phyloP scores from a whole-genome alignment of 2,888 invertebrate species.

The Caenorhabditis sp. region DNA sequence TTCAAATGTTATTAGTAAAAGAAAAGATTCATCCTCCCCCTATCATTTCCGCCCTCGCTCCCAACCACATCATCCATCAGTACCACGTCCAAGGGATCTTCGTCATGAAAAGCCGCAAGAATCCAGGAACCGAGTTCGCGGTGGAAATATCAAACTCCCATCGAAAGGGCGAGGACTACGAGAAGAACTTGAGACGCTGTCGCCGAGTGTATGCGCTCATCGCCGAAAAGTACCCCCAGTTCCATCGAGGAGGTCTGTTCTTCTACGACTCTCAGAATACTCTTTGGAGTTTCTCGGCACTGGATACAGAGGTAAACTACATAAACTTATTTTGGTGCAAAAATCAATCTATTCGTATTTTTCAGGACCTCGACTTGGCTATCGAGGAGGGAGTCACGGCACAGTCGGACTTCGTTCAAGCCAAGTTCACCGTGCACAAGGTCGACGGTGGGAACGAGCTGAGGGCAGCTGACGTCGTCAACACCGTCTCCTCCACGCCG shows the following conservation, averaged over 20 bases:
- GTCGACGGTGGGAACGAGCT: not conserved
- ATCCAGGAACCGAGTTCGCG: not conserved
- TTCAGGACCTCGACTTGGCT: not conserved
- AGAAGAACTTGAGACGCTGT: not conserved
- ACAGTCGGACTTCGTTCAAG: not conserved
- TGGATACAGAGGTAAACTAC: conserved; percentile 1
- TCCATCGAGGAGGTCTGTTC: not conserved
- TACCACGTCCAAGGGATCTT: not conserved
- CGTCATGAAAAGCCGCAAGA: not conserved
- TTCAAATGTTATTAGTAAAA: no score
- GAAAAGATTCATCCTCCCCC: no score
- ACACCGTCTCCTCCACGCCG: not conserved
- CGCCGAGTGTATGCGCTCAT: not conserved
- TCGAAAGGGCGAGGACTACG: not conserved
- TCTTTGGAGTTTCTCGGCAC: not conserved
- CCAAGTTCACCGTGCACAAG: not conserved
- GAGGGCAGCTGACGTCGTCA: not conserved
- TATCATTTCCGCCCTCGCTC: no score
- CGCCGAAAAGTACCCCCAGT: not conserved
- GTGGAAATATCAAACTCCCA: not conserved
- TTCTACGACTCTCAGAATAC: conserved; percentile 39
- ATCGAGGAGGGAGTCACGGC: not conserved
- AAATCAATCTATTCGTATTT: not conserved
- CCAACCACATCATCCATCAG: no score
- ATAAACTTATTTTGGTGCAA: not conserved